phyloP scores from a whole-genome alignment of 1,140 invertebrate species.

The Armadillidium nasatum region DNA sequence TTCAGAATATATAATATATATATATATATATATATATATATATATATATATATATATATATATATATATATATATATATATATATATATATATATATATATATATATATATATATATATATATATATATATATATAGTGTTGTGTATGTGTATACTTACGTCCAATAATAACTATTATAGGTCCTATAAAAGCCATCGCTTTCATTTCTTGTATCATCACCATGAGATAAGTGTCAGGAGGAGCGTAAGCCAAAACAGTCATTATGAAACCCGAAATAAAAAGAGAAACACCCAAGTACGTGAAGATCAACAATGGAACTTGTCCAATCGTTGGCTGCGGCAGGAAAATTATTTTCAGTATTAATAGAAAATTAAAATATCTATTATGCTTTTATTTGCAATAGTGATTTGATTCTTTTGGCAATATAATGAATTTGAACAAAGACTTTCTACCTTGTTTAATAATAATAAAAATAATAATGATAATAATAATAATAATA shows the following conservation, averaged over 20 bases:
- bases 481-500: too few relatives aligned
- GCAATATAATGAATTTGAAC: too few relatives aligned
- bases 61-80: slow-evolving; percentile 7
- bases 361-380: too few relatives aligned
- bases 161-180: slow-evolving; percentile 43
- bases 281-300: slow-evolving; percentile 43
- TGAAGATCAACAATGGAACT: slow-evolving; percentile 43
- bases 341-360: background rate
- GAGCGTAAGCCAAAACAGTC: slow-evolving; percentile 45
- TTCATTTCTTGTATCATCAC: slow-evolving; percentile 44
- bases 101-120: slow-evolving; percentile 26
- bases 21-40: slow-evolving; percentile 6
- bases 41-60: slow-evolving; percentile 12
- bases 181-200: slow-evolving; percentile 43
- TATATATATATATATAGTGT: too few relatives aligned
- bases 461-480: too few relatives aligned
- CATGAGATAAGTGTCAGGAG: slow-evolving; percentile 45
- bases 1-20: background rate
- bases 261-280: slow-evolving; percentile 44
- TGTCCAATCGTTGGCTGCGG: slow-evolving; percentile 39
- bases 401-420: too few relatives aligned
- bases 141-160: slow-evolving; percentile 38
- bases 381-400: too few relatives aligned
- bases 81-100: slow-evolving; percentile 20
- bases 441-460: too few relatives aligned